Percentiles rank a stretch among this genome's conserved stretches.
Evolutionary conservation across 2,113 vertebrate genomes (phyloP).

Genomic region (Mionectes macconnelli): DNA sequence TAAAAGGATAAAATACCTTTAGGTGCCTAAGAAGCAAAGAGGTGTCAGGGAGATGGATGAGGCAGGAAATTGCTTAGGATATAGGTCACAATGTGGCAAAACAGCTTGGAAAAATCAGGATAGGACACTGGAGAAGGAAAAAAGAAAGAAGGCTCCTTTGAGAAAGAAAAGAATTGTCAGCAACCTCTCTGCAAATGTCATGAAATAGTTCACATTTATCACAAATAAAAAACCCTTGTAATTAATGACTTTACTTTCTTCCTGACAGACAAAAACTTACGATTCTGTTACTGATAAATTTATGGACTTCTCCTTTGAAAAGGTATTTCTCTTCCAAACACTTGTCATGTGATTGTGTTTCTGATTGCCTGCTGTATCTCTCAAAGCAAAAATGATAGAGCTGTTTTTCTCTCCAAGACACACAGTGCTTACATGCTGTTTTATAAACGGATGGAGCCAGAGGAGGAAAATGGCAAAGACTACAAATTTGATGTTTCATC

Average conservation of each 20-base stretch:
- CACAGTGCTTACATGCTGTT: conserved; percentile 99
- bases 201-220: background rate
- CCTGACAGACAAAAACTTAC: conserved; percentile 93
- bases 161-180: background rate
- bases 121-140: background rate
- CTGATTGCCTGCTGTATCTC: background rate
- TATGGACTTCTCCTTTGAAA: conserved; percentile 99
- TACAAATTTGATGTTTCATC: conserved; percentile 97
- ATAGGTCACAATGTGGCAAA: background rate
- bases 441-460: conserved; percentile 95
- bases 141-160: background rate
- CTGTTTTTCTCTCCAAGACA: conserved; percentile 79
- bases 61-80: background rate
- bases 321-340: conserved; percentile 77
- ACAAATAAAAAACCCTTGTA: background rate
- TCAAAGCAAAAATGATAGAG: conserved; percentile 53
- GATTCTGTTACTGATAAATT: conserved; percentile 99
- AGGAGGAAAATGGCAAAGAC: conserved; percentile 94
- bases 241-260: conserved; percentile 15
- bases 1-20: background rate
- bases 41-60: background rate
- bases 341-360: background rate
- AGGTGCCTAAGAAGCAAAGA: background rate
- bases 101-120: background rate
- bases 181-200: background rate